Evolutionary conservation across 1,140 invertebrate genomes (phyloP).

Genomic region (Charaxes varanes): DNA sequence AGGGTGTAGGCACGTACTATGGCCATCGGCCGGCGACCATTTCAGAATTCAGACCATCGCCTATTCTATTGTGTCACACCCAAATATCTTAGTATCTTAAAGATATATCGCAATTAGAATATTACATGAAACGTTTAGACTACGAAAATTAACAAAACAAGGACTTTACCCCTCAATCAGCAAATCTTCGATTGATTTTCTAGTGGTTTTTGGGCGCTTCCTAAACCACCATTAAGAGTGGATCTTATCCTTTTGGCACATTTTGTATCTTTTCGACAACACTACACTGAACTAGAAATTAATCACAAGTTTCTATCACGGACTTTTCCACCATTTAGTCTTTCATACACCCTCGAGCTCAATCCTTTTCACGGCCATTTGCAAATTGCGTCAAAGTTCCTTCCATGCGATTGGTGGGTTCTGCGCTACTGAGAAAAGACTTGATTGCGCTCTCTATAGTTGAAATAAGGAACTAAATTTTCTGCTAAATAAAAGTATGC

Average conservation of each 20-base stretch:
- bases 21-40: conserved; percentile 35
- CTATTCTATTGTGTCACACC: conserved; percentile 24
- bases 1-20: conserved; percentile 30
- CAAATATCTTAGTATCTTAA: conserved; percentile 13
- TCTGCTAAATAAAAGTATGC: conserved; percentile 26
- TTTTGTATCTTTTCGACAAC: conserved; percentile 60
- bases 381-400: conserved; percentile 73
- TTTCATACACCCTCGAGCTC: conserved; percentile 69
- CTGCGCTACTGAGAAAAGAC: conserved; percentile 52
- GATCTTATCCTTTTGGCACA: conserved; percentile 72
- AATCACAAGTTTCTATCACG: conserved; percentile 66
- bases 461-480: conserved; percentile 32
- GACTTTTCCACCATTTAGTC: conserved; percentile 64
- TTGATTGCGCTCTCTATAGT: conserved; percentile 41
- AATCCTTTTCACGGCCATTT: conserved; percentile 73
- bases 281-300: conserved; percentile 62
- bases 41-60: conserved; percentile 18
- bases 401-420: conserved; percentile 59
- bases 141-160: conserved; percentile 34
- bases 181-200: conserved; percentile 60
- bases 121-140: conserved; percentile 11
- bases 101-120: conserved; percentile 8
- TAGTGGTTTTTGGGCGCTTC: conserved; percentile 60
- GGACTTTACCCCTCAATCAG: conserved; percentile 71
- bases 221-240: conserved; percentile 72